phyloP scores from a whole-genome alignment of 2,113 vertebrate species.

The Eurypyga helias region DNA sequence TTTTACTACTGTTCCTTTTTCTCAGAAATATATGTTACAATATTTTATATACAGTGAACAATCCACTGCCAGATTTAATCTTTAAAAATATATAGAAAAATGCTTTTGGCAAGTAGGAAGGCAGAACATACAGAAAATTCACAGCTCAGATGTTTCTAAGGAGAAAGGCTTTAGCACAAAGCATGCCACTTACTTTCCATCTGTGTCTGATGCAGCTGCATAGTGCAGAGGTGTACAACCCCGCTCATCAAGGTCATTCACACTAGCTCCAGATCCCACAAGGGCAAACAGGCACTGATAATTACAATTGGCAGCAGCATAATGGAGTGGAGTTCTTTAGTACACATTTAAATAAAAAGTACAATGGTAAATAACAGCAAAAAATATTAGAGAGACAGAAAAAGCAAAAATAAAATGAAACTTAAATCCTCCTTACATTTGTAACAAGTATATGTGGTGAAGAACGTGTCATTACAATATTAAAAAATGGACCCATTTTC shows the following conservation, averaged over 20 bases:
- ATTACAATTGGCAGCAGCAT: constrained; percentile 98
- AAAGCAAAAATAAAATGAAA: constrained; percentile 55
- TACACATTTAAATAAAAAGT: constrained; percentile 62
- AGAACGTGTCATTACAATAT: neutral
- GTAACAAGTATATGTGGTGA: neutral
- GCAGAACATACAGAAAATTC: neutral
- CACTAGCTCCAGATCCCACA: constrained; percentile 97
- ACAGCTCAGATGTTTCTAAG: neutral
- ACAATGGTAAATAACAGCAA: constrained; percentile 55
- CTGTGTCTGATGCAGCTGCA: constrained; percentile 95
- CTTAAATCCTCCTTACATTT: neutral
- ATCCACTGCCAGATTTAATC: neutral
- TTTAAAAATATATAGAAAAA: neutral
- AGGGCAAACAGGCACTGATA: constrained; percentile 99
- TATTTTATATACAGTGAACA: neutral
- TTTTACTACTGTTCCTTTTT: neutral
- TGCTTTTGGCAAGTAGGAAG: neutral
- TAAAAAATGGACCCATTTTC: neutral
- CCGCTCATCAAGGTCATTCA: constrained; percentile 95
- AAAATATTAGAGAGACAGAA: constrained; percentile 36
- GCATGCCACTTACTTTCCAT: constrained; percentile 89
- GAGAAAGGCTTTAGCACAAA: constrained; percentile 6
- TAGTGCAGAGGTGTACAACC: constrained; percentile 98
- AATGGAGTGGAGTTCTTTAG: constrained; percentile 94
- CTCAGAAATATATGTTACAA: neutral